Evolutionary conservation across 1,140 invertebrate species (phyloP).

Genomic region (Megathymus violae): DNA sequence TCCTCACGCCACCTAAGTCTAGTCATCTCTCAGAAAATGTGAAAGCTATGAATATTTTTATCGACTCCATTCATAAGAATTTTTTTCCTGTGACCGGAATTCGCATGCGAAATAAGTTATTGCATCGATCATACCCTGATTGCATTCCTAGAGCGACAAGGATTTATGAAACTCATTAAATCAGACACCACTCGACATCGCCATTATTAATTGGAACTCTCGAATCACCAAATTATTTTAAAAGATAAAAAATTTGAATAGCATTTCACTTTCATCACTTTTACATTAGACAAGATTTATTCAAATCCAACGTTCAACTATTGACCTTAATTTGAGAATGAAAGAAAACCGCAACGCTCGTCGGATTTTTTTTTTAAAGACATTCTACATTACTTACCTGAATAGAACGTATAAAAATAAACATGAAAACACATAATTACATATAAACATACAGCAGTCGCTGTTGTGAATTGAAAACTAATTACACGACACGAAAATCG

Average conservation of each 20-base stretch:
- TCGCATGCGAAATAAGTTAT: not conserved
- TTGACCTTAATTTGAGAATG: not conserved
- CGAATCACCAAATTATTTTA: not conserved
- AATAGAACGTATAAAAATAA: not conserved
- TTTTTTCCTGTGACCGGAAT: not conserved
- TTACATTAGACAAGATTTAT: conserved; percentile 26
- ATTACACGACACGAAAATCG: conserved; percentile 2
- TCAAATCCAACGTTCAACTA: not conserved
- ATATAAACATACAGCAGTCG: not conserved
- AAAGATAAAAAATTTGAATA: conserved; percentile 26
- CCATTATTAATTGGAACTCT: not conserved
- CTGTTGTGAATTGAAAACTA: not conserved
- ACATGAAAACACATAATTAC: not conserved
- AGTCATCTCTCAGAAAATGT: conserved; percentile 6
- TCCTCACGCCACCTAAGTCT: conserved; percentile 14
- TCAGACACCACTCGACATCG: not conserved
- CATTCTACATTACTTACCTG: conserved; percentile 4
- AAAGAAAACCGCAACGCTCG: not conserved
- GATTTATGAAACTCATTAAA: conserved; percentile 16
- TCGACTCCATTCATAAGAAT: conserved; percentile 8
- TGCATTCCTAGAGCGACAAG: conserved; percentile 9
- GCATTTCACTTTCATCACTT: conserved; percentile 33
- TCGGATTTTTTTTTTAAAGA: not conserved
- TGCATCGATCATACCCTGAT: conserved; percentile 5
- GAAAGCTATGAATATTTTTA: conserved; percentile 14